Conservation (phyloP, 2,113 vertebrate species). For the Tapirus terrestris region DNA sequence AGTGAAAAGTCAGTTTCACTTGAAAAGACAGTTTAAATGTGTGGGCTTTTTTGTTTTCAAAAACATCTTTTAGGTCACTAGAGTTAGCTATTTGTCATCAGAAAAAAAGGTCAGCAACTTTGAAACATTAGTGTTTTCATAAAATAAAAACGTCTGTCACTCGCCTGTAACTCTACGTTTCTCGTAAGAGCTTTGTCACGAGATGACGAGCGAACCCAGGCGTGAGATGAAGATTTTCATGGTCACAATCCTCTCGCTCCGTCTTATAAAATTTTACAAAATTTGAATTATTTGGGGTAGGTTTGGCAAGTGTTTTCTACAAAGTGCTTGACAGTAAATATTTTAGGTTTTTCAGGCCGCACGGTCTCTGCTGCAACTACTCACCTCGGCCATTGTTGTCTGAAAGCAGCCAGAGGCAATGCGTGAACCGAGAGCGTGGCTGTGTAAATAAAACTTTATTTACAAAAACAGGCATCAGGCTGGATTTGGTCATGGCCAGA, state of each 20-base stretch:
- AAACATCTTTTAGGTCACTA: slow-evolving; percentile 34
- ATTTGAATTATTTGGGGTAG: neutral
- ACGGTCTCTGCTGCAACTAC: neutral
- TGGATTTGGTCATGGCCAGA: neutral
- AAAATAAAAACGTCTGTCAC: neutral
- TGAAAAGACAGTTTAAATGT: neutral
- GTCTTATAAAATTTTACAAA: neutral
- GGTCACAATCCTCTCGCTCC: neutral
- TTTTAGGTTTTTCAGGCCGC: neutral
- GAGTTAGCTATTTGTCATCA: neutral
- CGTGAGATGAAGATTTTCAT: neutral
- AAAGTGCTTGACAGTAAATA: neutral
- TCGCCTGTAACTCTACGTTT: neutral
- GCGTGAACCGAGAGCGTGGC: neutral
- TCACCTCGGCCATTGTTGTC: neutral
- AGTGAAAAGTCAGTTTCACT: slow-evolving; percentile 25
- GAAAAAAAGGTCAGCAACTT: neutral
- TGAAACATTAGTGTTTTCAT: slow-evolving; percentile 19
- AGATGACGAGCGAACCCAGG: neutral
- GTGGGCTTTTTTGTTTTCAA: neutral
- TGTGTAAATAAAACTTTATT: slow-evolving; percentile 32
- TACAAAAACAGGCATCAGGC: neutral
- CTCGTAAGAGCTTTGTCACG: neutral
- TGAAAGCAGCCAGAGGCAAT: neutral
- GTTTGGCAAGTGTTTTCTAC: neutral